Conservation (phyloP, 2,797 vertebrate species). For the Morelia viridis region DNA sequence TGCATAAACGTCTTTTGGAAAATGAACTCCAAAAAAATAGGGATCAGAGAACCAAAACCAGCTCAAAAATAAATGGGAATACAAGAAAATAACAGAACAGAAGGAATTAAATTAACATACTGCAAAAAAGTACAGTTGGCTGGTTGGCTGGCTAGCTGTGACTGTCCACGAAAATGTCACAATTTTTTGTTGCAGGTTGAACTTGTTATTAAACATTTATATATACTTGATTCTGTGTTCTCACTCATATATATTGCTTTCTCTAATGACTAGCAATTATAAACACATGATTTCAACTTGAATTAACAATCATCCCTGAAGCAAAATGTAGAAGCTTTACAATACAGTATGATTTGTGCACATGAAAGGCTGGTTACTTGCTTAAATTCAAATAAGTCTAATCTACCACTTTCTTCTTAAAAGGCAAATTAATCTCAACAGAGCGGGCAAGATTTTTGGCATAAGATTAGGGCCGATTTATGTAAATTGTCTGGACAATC, state of each 20-base stretch:
- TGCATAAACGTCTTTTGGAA: background rate
- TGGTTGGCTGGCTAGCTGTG: background rate
- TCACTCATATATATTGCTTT: background rate
- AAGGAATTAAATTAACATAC: background rate
- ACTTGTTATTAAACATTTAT: background rate
- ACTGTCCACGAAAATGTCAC: background rate
- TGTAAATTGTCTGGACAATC: constrained; percentile 40
- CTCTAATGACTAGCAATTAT: background rate
- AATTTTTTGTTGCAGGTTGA: background rate
- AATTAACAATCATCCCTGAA: constrained; percentile 2
- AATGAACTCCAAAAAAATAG: background rate
- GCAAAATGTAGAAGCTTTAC: background rate
- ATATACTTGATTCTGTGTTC: background rate
- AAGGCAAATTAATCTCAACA: constrained; percentile 15
- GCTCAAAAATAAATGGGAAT: background rate
- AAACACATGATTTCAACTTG: background rate
- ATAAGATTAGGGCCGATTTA: constrained; percentile 44
- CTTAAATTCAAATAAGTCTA: background rate
- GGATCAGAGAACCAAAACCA: background rate
- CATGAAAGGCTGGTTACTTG: constrained; percentile 4
- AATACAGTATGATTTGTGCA: constrained; percentile 10
- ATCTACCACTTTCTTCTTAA: background rate
- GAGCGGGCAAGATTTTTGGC: constrained; percentile 28
- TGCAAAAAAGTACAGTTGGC: background rate
- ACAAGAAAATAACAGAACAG: background rate